Evolutionary conservation across 2,113 vertebrate species (phyloP).

Genomic region (Monopterus albus): DNA sequence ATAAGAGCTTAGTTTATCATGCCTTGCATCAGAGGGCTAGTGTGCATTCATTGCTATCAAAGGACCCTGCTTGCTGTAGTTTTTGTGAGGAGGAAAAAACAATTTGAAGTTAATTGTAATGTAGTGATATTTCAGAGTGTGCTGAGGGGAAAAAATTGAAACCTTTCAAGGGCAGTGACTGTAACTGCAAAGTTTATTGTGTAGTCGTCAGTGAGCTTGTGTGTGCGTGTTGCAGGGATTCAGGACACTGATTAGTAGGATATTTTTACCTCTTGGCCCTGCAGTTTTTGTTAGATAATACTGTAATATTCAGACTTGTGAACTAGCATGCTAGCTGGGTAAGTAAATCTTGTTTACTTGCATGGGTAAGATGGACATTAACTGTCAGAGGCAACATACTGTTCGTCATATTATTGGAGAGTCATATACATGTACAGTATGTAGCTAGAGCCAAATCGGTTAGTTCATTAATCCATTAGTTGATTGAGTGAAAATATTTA

Average conservation of each 20-base stretch:
- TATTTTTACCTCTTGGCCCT: slow-evolving; percentile 4
- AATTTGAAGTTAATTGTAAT: slow-evolving; percentile 31
- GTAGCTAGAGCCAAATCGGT: no score
- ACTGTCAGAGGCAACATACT: no score
- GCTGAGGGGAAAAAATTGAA: background rate
- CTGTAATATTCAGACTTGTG: slow-evolving; percentile 6
- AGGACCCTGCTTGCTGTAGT: slow-evolving; percentile 1
- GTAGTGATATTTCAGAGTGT: slow-evolving; percentile 34
- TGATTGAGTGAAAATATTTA: no score
- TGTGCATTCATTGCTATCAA: slow-evolving; percentile 12
- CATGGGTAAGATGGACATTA: background rate
- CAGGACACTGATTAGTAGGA: slow-evolving; percentile 6
- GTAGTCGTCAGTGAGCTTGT: slow-evolving; percentile 10
- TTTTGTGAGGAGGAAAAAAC: slow-evolving; percentile 23
- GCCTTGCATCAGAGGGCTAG: slow-evolving; percentile 28
- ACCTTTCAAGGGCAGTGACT: slow-evolving; percentile 9
- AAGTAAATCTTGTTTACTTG: background rate
- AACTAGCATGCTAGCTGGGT: background rate
- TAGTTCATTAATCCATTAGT: no score
- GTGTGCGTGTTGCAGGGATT: slow-evolving; percentile 2
- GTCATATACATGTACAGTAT: no score
- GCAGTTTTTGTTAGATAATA: slow-evolving; percentile 24
- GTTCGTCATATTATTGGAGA: no score
- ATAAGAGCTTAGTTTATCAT: slow-evolving; percentile 7
- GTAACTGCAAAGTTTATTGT: slow-evolving; percentile 7